Evolutionary conservation across 64 coral and sea anemone genomes (phyloP), one percentile per base, ranked within the genome.

Genomic region (Montipora sp.): DNA sequence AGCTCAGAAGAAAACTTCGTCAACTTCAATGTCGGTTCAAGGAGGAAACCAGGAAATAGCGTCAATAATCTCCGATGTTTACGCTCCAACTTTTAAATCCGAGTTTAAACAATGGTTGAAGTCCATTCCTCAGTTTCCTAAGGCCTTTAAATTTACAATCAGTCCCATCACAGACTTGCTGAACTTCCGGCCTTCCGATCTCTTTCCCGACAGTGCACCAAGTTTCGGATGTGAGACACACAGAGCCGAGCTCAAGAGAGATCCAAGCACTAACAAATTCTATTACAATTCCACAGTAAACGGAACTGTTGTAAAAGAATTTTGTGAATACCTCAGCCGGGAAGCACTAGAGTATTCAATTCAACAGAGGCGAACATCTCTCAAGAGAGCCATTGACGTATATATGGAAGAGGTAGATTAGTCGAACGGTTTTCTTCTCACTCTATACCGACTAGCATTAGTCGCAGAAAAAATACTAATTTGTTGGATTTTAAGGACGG

Each of bases 21-120:
- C 84, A 19, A 75, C 84, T 6, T 88, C 84, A 11, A 75, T 88
- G 47, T 51, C 67, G 8, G 63, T 88, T 4, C 47, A 88, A 59
- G 84, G 84, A 50, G 84, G 84, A 75, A 75, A 65, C 74, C 84
- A 88, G 16, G 84, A 88, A 21, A 88, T 88, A 1, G 84, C 68
- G 1, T 24, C 84, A 12, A 45, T 88, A 8, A 73, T 88, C 18
- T 74, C 84, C 11, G 84, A 75, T 53, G 66, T 75, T 6, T 51
- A 76, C 84, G 20, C 84, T 0, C 84, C 84, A n/a, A 59, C 84
- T 12, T 74, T 88, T 76, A 88, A 88, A 59, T n/a, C 46, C 10
- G 84, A 88, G 66, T 59, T 88, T 6, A 88, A 73, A 27, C 22
- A 53, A 51, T 88, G 84, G 84, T 51, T 88, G 2, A 59, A 50